Evolutionary conservation across 2,797 vertebrate species (phyloP), one percentile per base, ranked within the genome.

Genomic region (Coregonus suidteri): DNA sequence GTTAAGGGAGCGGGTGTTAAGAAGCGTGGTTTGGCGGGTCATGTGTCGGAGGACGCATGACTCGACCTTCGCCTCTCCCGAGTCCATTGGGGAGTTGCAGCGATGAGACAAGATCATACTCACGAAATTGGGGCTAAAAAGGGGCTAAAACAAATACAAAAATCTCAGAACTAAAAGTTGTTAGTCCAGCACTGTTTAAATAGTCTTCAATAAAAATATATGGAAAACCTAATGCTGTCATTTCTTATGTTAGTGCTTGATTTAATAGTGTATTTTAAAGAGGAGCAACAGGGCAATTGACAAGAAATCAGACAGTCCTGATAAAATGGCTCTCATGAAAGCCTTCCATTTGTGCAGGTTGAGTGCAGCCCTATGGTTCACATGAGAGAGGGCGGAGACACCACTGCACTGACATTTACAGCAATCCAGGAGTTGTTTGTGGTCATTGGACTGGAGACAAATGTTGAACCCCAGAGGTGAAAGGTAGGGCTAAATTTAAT

Each of bases 381-480:
- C 85, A 88, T 87, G 87, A 87, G 82, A 91, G 80, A 87, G 85
- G 84, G 84, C 74, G 83, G 84, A 80, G 79, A 84, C 82, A 75
- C 83, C 76, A 82, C 89, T 82, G 86, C 85, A 82, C 81, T 94
- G 92, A 93, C 93, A 93, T 94, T 94, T 93, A 88, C 93, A 93
- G 92, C 90, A 91, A 89, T 91, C 82, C 90, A 82, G 82, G 91
- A 90, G 91, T 89, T 91, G 90, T 93, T 92, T 92, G 92, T 91
- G 93, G 91, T 94, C 91, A 92, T 85, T 92, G 90, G 90, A 90
- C 91, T 93, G 91, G 84, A 93, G 91, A 91, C 90, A 92, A 93
- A 92, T 53, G 86, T 82, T 88, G 90, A 88, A 91, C 91, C 88
- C 82, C 80, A 79, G 82, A 88, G 80, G 87, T 92, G 85, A 87